phyloP scores from a whole-genome alignment of 53 echinoderm and acorn worm species.

The Arbacia lixula region DNA sequence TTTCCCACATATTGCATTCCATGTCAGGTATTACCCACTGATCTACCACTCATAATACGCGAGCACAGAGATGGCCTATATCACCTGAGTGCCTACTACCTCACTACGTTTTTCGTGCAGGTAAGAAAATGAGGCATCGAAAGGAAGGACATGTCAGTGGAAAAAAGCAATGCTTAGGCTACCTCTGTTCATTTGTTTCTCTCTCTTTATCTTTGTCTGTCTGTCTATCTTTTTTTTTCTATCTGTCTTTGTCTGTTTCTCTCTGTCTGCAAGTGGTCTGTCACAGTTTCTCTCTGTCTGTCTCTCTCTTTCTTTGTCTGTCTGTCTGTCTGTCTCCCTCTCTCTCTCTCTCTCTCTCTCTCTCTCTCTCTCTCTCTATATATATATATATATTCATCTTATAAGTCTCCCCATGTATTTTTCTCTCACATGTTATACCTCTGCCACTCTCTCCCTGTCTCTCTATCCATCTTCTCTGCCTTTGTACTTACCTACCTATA shows the following conservation, averaged over 20 bases:
- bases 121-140: no score
- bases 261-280: no score
- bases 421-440: no score
- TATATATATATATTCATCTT: no score
- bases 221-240: neutral
- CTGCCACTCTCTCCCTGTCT: no score
- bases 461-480: no score
- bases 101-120: conserved; percentile 50
- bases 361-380: no score
- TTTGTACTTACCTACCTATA: no score
- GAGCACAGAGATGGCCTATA: conserved; percentile 60
- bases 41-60: conserved; percentile 52
- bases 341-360: no score
- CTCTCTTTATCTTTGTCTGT: neutral
- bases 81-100: conserved; percentile 34
- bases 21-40: conserved; percentile 37
- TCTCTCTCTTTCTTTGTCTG: neutral
- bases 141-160: neutral
- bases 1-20: no score
- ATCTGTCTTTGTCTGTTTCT: neutral
- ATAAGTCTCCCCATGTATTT: no score
- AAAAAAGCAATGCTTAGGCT: neutral
- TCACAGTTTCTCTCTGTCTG: neutral
- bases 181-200: neutral
- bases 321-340: no score